These are phyloP conservation scores for Sternotherus odoratus DNA, from an alignment of 2,797 vertebrate genomes.

Conservation along the genomic window DNA sequence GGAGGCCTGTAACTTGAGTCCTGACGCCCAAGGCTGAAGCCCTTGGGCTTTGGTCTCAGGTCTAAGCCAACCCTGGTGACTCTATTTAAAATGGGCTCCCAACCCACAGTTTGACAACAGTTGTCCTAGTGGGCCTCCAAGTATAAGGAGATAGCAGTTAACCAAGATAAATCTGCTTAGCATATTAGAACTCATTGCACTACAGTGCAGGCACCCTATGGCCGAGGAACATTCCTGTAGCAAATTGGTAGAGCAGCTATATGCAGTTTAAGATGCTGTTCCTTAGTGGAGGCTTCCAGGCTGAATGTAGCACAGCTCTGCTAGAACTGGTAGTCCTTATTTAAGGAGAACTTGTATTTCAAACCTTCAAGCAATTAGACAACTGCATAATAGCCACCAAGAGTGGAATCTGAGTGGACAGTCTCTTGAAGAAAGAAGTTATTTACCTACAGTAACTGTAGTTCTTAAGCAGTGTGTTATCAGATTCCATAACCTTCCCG, in stretches of 20 bases:
- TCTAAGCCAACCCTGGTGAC: too few species aligned
- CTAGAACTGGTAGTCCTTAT: neutral
- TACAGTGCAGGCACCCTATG: neutral
- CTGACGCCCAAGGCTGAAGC: too few species aligned
- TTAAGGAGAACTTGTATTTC: neutral
- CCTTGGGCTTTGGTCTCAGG: too few species aligned
- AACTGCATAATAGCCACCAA: neutral
- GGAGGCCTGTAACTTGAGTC: too few species aligned
- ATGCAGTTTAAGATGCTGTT: neutral
- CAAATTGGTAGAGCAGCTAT: neutral
- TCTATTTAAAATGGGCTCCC: too few species aligned
- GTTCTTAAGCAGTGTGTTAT: neutral
- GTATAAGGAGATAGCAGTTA: neutral
- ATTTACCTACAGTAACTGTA: neutral
- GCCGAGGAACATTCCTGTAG: neutral
- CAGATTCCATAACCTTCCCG: neutral
- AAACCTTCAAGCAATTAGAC: neutral
- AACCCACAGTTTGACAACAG: too few species aligned
- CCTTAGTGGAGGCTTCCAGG: neutral
- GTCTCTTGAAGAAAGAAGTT: neutral
- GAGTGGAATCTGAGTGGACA: neutral
- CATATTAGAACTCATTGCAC: neutral
- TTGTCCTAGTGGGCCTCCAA: neutral
- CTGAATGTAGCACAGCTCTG: neutral
- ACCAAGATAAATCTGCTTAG: neutral